Evolutionary conservation across 2,113 vertebrate genomes (phyloP).

Genomic region (Pandion haliaetus): DNA sequence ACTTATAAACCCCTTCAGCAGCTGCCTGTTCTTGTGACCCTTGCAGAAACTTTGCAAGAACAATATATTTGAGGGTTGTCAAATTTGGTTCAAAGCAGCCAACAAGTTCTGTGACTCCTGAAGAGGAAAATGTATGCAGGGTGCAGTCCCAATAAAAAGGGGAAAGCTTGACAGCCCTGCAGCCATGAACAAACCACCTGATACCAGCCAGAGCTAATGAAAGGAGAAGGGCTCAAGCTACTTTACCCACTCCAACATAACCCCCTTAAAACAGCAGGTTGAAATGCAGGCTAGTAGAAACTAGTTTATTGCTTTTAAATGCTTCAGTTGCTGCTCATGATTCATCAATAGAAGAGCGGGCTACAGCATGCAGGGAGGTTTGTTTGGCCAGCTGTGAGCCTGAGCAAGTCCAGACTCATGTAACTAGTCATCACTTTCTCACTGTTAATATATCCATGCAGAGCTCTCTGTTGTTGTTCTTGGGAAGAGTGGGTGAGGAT

Average conservation of each 20-base stretch:
- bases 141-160: neutral
- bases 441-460: conserved; percentile 5
- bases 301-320: conserved; percentile 29
- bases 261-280: neutral
- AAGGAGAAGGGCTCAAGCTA: neutral
- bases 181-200: neutral
- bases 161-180: neutral
- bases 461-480: neutral
- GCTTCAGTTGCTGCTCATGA: neutral
- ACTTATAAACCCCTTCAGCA: neutral
- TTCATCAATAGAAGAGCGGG: conserved; percentile 16
- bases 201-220: neutral
- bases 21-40: neutral
- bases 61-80: neutral
- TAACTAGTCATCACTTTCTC: conserved; percentile 38
- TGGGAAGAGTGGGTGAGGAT: neutral
- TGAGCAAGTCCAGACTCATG: conserved; percentile 59
- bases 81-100: neutral
- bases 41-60: neutral
- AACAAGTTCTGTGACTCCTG: neutral
- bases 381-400: conserved; percentile 53
- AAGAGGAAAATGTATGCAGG: conserved; percentile 2
- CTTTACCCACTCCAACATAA: neutral
- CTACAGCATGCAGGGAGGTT: conserved; percentile 14
- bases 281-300: neutral